These are phyloP conservation scores for Ophion slaviceki DNA, from an alignment of 2,888 invertebrate genomes.

Conservation along the genomic window DNA sequence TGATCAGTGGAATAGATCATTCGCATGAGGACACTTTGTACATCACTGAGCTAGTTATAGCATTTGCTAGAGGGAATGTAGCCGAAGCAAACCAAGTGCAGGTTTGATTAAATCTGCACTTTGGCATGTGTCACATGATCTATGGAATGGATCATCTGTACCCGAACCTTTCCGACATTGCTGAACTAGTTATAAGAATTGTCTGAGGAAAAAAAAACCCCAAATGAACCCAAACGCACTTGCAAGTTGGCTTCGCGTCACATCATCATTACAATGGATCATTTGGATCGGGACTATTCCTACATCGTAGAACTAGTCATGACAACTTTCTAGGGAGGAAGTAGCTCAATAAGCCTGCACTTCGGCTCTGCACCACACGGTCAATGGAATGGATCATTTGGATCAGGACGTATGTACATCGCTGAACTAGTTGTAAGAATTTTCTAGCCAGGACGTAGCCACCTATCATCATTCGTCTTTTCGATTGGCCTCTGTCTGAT, in stretches of 20 bases:
- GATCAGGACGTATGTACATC: neutral
- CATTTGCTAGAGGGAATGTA: no score
- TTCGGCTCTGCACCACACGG: no score
- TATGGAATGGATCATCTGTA: no score
- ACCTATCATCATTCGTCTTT: neutral
- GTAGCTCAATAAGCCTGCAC: neutral
- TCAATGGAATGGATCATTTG: neutral
- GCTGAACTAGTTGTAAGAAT: neutral
- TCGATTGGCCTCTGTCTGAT: neutral
- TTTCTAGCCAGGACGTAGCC: neutral
- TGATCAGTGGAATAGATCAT: no score
- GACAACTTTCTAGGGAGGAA: neutral
- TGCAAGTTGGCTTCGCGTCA: neutral
- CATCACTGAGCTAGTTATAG: no score
- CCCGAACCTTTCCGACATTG: no score
- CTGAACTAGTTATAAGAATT: neutral
- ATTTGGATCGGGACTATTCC: neutral
- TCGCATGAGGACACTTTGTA: no score
- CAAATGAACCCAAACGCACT: neutral
- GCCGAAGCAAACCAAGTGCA: no score
- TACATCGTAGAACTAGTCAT: neutral
- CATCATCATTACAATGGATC: neutral
- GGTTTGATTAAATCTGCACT: no score
- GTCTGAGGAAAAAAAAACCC: neutral
- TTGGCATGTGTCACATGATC: no score